Conservation (phyloP, 2,888 invertebrate species). For the Hyppa rectilinea region DNA sequence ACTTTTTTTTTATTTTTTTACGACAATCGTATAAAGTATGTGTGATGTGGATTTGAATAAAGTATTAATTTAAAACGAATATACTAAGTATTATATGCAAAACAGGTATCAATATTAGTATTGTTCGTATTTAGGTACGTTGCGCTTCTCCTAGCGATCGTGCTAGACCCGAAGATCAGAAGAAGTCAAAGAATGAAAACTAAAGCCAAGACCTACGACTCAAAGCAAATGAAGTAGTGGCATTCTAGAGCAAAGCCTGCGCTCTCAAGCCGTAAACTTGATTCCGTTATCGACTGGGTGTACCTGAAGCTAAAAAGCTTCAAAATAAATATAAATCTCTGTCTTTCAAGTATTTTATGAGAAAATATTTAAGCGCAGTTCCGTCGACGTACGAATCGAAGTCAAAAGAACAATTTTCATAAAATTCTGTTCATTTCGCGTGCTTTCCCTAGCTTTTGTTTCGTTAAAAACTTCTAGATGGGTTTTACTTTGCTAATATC, state of each 20-base stretch:
- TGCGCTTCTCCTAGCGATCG: neutral
- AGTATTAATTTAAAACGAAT: neutral
- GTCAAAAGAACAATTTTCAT: constrained; percentile 58
- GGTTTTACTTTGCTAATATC: constrained; percentile 32
- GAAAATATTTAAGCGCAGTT: constrained; percentile 34
- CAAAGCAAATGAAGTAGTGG: constrained; percentile 20
- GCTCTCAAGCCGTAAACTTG: constrained; percentile 17
- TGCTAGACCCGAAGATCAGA: neutral
- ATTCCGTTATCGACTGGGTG: constrained; percentile 21
- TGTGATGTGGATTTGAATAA: neutral
- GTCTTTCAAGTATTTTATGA: constrained; percentile 36
- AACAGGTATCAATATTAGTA: neutral
- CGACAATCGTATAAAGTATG: neutral
- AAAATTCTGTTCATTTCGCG: constrained; percentile 42
- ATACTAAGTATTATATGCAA: neutral
- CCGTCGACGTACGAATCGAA: constrained; percentile 8
- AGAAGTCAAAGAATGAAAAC: neutral
- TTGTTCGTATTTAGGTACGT: neutral
- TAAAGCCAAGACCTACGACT: neutral
- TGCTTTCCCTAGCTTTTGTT: constrained; percentile 36
- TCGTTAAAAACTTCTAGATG: constrained; percentile 34
- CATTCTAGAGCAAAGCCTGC: neutral
- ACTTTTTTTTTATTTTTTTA: neutral
- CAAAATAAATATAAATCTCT: constrained; percentile 42
- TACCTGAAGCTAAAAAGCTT: constrained; percentile 15